Evolutionary conservation across 2,888 invertebrate species (phyloP), one percentile per base, ranked within the genome.

Genomic region (Cerastis leucographa): DNA sequence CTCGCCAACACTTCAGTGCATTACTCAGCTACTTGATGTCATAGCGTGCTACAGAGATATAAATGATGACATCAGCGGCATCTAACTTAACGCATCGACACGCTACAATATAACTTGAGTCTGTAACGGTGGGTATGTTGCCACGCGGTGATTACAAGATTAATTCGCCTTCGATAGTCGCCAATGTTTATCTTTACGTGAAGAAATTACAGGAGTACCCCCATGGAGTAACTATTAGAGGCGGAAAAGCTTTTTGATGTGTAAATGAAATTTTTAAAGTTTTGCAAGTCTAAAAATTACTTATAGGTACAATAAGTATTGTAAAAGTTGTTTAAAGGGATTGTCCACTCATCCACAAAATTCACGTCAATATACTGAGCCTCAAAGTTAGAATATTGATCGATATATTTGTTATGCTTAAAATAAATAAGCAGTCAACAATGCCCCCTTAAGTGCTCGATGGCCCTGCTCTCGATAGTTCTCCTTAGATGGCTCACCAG

Each of bases 391-490:
- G 35, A 61, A 79, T 35, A 44, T 76, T 19, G 77, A 83, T 82
- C 29, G 56, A 69, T 70, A 69, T 70, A 46, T 71, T 71, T 65
- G 54, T 22, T 69, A 84, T 69, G 40, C 49, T 74, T 62, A 76
- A 89, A 90, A 89, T 89, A 91, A 92, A 93, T 92, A 91, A 86
- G 87, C 90, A 91, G 87, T 88, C 90, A 93, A 94, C 93, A 93
- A 94, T 94, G 92, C 93, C 94, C 91, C 93, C 94, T 95, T 94
- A 94, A 95, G 92, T 94, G 94, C 94, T 90, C 91, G 95, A 90
- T 94, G 96, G 95, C 96, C 96, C 93, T 96, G 96, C 96, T 96
- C 96, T 96, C 96, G 95, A 96, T 96, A 94, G 93, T 92, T 95
- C 95, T 96, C 96, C 96, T 94, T 96, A 96, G 96, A 96, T 96